A percentile compares a stretch with the other conserved stretches of the same genome.
These are phyloP conservation scores for Automeris io DNA, from an alignment of 2,888 invertebrate species.

Conservation along the genomic window DNA sequence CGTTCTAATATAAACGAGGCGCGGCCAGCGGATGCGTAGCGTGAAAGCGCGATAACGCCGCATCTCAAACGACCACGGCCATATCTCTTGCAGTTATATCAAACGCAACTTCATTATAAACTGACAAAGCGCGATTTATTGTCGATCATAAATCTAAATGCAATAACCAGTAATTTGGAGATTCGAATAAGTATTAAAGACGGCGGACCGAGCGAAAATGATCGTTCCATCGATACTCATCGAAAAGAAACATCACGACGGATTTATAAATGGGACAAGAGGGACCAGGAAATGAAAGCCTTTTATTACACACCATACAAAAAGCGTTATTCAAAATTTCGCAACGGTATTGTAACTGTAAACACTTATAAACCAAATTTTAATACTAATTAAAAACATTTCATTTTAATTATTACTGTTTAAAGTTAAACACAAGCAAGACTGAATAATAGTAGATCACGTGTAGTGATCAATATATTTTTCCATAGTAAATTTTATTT, in stretches of 20 bases:
- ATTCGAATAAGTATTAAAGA: constrained; percentile 6
- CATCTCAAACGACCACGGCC: not conserved
- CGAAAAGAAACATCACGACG: not conserved
- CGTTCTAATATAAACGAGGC: constrained; percentile 53
- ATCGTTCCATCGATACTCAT: not conserved
- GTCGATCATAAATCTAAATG: constrained; percentile 3
- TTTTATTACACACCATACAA: not conserved
- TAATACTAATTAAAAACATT: not conserved
- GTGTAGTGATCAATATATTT: too few relatives aligned
- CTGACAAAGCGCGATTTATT: constrained; percentile 2
- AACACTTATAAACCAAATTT: not conserved
- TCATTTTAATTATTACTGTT: not conserved
- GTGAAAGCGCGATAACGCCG: constrained; percentile 35
- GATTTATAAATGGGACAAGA: not conserved
- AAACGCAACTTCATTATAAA: constrained; percentile 2
- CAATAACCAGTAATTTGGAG: constrained; percentile 7
- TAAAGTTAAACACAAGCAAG: too few relatives aligned
- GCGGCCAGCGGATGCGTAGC: constrained; percentile 31
- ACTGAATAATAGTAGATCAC: too few relatives aligned
- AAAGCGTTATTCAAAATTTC: not conserved
- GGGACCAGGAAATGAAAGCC: not conserved
- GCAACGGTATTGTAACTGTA: not conserved
- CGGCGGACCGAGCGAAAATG: constrained; percentile 1
- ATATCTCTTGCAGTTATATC: not conserved
- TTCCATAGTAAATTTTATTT: too few relatives aligned